Conservation (phyloP, 2,113 vertebrate species). For the Tylochromis polylepis region DNA sequence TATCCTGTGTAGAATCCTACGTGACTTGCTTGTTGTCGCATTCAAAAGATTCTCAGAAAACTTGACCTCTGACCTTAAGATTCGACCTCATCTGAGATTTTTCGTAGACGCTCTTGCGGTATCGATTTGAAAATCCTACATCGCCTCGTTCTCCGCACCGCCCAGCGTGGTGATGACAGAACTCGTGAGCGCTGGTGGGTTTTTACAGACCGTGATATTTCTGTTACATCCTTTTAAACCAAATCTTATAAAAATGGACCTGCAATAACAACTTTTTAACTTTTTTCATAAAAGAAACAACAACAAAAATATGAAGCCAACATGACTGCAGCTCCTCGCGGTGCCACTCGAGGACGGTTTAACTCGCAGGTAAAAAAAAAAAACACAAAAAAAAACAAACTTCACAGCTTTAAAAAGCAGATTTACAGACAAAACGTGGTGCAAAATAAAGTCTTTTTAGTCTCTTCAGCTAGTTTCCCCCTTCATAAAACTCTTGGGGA, state of each 20-base stretch:
- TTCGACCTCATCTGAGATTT: not conserved
- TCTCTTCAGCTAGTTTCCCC: not conserved
- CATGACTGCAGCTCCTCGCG: not conserved
- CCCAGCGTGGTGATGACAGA: not conserved
- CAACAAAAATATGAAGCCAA: not conserved
- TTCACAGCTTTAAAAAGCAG: not conserved
- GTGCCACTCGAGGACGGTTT: not conserved
- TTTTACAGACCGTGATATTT: not conserved
- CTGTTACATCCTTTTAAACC: not conserved
- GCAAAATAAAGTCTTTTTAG: not conserved
- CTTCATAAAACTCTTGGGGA: not conserved
- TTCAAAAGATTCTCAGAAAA: not conserved
- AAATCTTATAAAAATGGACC: not conserved
- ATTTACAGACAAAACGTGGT: not conserved
- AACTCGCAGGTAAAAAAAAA: not conserved
- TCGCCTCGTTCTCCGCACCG: not conserved
- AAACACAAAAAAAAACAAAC: too few relatives aligned
- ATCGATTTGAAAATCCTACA: not conserved
- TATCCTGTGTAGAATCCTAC: fast-evolving
- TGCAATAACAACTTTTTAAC: not conserved
- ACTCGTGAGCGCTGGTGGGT: not conserved
- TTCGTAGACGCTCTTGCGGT: not conserved
- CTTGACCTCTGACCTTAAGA: not conserved
- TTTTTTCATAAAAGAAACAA: not conserved
- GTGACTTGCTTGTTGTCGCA: not conserved